Evolutionary conservation across 2,888 invertebrate species (phyloP).

Genomic region (Cephus rjabovi): DNA sequence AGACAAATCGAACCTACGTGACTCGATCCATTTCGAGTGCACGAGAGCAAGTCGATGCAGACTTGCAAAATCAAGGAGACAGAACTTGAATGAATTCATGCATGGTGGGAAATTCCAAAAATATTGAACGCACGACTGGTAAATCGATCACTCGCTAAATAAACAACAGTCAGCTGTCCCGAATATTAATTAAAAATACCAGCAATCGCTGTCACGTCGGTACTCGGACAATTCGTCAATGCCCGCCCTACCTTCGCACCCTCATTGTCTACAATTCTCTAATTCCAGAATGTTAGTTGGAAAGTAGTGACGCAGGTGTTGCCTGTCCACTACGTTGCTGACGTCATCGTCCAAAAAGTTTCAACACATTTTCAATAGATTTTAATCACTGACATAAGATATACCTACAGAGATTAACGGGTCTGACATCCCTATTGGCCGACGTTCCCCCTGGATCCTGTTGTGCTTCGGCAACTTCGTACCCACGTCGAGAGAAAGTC

Average conservation of each 20-base stretch:
- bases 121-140: background rate
- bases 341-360: background rate
- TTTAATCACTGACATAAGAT: background rate
- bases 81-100: background rate
- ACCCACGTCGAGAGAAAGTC: background rate
- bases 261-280: background rate
- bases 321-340: background rate
- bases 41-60: background rate
- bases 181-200: background rate
- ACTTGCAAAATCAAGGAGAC: background rate
- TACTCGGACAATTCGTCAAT: background rate
- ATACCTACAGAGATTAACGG: conserved; percentile 48
- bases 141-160: background rate
- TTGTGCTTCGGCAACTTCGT: background rate
- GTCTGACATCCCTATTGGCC: conserved; percentile 20
- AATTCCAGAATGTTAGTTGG: background rate
- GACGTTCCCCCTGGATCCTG: conserved; percentile 4
- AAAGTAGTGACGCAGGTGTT: background rate
- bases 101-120: background rate
- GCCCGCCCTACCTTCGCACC: background rate
- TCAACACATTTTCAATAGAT: background rate
- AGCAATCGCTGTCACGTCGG: background rate
- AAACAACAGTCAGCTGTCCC: background rate
- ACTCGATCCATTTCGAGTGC: background rate
- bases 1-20: background rate